phyloP scores from a whole-genome alignment of 2,797 vertebrate genomes.

The Phoxinus dragarum region DNA sequence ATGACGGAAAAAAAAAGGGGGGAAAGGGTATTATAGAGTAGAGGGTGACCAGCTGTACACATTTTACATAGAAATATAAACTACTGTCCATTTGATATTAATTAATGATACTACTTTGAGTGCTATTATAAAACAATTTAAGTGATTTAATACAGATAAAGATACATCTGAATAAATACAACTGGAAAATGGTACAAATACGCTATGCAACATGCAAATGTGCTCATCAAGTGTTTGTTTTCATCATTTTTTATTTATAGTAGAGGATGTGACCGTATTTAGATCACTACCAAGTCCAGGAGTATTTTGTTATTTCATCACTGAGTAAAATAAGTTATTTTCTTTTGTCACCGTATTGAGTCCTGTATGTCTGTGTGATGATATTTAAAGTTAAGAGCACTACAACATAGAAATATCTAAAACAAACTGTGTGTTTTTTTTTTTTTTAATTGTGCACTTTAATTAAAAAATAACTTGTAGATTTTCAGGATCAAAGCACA shows the following conservation, averaged over 20 bases:
- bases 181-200: slow-evolving; percentile 25
- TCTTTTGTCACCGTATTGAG: neutral
- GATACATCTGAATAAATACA: slow-evolving; percentile 3
- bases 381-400: slow-evolving; percentile 10
- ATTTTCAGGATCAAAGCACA: slow-evolving; percentile 8
- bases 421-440: neutral
- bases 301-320: neutral
- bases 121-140: neutral
- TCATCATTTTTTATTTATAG: slow-evolving; percentile 2
- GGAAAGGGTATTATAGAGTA: neutral
- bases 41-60: neutral
- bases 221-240: neutral
- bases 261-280: slow-evolving; percentile 5
- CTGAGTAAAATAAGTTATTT: too few species aligned
- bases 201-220: neutral
- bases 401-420: neutral
- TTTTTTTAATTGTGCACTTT: neutral
- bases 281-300: neutral
- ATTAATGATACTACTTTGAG: neutral
- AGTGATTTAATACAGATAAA: neutral
- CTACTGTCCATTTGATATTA: neutral
- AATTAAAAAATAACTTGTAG: neutral
- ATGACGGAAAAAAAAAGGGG: neutral
- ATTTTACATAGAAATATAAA: neutral
- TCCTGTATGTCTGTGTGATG: neutral